Evolutionary conservation across 2,888 invertebrate species (phyloP), one percentile per base, ranked within the genome.

Genomic region (Aporophyla lueneburgensis): DNA sequence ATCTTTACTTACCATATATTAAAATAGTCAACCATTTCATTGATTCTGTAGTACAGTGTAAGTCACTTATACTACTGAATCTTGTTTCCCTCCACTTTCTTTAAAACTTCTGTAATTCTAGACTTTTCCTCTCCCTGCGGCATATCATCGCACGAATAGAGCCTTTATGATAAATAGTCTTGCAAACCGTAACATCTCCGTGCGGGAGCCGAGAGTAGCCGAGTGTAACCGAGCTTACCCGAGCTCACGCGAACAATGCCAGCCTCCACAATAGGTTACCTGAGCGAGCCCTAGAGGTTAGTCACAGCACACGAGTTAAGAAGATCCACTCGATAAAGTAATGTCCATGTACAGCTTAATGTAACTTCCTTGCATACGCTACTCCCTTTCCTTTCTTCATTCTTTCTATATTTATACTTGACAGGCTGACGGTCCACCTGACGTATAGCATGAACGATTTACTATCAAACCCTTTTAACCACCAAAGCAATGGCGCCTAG

Each of bases 231-330:
- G 62, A 74, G 24, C 53, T 46, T 61, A 24, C n/a, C 72, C 56
- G 61, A 67, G 74, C 10, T 56, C 33, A 21, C 40, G 56, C 49
- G 80, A 63, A 80, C 71, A 80, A 74, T 71, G 58, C 53, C 70
- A 56, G 74, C 62, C 59, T 58, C 75, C 76, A 83, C 74, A 80
- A 83, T 75, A 82, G 84, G 43, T n/a, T 71, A 49, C 76, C 83
- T 76, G 79, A 71, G 80, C 74, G 43, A 67, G 58, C 66, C n/a
- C 56, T 49, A 70, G 63, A 54, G 58, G 71, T 43, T 43, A 49
- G 40, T 53, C 62, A 12, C 14, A 43, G 33, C 59, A 43, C 14
- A 67, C 24, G 24, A 0, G 49, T 27, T 7, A n/a, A 56, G 58
- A 67, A 76, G 71, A 51, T 24, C 56, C 58, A 49, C 27, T 72